phyloP scores from a whole-genome alignment of 2,113 vertebrate genomes.

The Neoarius graeffei region DNA sequence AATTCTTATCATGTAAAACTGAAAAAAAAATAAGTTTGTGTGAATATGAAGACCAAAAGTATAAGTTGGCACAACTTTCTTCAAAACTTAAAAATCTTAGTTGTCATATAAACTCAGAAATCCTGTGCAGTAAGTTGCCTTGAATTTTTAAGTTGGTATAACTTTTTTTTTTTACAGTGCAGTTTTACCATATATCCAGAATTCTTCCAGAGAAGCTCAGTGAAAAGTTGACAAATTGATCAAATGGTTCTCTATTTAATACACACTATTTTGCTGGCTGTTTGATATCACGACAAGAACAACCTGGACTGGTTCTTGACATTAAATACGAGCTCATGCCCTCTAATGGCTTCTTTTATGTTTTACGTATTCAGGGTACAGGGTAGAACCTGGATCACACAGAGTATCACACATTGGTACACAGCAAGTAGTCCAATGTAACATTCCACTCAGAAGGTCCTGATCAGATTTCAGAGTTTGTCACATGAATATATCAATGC shows the following conservation, averaged over 20 bases:
- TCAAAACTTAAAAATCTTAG: no score
- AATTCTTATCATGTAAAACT: no score
- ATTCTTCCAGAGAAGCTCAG: background rate
- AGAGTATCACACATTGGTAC: background rate
- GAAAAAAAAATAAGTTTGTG: no score
- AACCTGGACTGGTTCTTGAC: background rate
- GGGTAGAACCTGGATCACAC: background rate
- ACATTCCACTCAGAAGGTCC: background rate
- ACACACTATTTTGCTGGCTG: background rate
- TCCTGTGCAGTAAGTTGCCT: no score
- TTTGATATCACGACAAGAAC: background rate
- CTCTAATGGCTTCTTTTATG: background rate
- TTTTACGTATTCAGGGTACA: background rate
- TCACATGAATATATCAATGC: background rate
- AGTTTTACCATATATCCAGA: no score
- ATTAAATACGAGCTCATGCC: background rate
- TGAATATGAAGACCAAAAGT: no score
- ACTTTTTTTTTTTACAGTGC: no score
- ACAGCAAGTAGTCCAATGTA: background rate
- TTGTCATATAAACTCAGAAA: no score
- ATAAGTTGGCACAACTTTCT: no score
- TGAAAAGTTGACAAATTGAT: background rate
- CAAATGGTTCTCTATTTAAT: background rate
- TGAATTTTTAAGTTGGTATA: no score
- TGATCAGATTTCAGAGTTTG: background rate